Conservation (phyloP, 2,797 vertebrate species). For the Oophaga sylvatica region DNA sequence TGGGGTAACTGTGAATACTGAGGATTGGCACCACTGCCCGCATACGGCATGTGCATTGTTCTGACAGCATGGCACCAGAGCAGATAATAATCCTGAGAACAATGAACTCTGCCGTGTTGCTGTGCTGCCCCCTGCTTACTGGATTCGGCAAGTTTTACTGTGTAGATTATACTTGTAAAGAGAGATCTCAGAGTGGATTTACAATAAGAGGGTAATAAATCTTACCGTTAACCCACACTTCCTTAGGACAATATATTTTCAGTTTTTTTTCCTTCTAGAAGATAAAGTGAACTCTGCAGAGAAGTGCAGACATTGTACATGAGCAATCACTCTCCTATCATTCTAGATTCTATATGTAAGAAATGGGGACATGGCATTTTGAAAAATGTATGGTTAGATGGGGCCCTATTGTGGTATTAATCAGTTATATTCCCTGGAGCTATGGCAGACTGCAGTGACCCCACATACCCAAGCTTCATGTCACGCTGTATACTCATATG, state of each 20-base stretch:
- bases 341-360: neutral
- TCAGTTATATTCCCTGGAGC: neutral
- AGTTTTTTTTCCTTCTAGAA: neutral
- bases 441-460: neutral
- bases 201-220: conserved; percentile 54
- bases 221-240: conserved; percentile 38
- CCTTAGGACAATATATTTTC: conserved; percentile 29
- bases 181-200: conserved; percentile 47
- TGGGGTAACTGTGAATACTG: neutral
- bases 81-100: conserved; percentile 37
- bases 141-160: conserved; percentile 41
- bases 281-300: neutral
- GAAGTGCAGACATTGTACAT: neutral
- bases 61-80: conserved; percentile 26
- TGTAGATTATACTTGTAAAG: conserved; percentile 41
- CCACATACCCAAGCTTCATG: no score
- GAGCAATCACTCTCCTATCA: neutral
- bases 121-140: conserved; percentile 47
- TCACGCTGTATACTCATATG: no score
- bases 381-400: neutral
- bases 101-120: conserved; percentile 28
- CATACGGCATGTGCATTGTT: conserved; percentile 8
- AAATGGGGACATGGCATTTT: neutral
- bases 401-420: neutral
- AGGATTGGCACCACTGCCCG: neutral